Base-by-base conservation (phyloP, 2,888 invertebrate species). In the Hemaris fuciformis region DNA sequence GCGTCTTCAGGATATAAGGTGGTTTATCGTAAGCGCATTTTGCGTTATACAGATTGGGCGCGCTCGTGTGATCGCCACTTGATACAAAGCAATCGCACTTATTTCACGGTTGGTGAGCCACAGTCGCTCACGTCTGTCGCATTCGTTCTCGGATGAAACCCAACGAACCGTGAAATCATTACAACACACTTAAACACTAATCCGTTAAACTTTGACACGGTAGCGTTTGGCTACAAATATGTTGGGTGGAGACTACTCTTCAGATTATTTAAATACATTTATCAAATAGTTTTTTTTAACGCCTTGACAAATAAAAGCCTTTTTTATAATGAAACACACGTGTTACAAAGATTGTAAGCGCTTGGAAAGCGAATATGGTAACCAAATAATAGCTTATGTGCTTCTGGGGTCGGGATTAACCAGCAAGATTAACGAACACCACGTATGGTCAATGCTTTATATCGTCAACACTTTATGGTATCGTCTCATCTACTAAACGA, bases 101-200 rank as follows among this genome's bases (percentile, higher is more conserved):
- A 81, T 83, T 86, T 85, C 74, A 82, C 75, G 79, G 76, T 71
- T 68, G 71, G 69, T 67, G 66, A 68, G 74, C 60, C 68, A 64
- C 66, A 64, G 74, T 71, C 73, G 69, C 64, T 67, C 72, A 62
- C 66, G 69, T 71, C 68, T 64, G 64, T 68, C 70, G 65, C 66
- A 65, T 70, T 67, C 66, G 70, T 68, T 75, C 66, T 69, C 72
- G 69, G 73, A 79, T 78, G 78, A 77, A 72, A 70, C 67, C 65
- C 76, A 81, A 80, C 86, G 80, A 83, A 74, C 74, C 79, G 77
- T 81, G 69, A 83, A 79, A 76, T 72, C 77, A 80, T 85, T 79
- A 81, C 77, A 77, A 75, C 76, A 77, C 75, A 76, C 76, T 76
- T 77, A 80, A 75, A 69, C 78, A 71, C 69, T 75, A 76, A 71